Percentiles rank a stretch among this genome's conserved stretches.
Evolutionary conservation across 2,113 vertebrate genomes (phyloP).

Genomic region (Gobius niger): DNA sequence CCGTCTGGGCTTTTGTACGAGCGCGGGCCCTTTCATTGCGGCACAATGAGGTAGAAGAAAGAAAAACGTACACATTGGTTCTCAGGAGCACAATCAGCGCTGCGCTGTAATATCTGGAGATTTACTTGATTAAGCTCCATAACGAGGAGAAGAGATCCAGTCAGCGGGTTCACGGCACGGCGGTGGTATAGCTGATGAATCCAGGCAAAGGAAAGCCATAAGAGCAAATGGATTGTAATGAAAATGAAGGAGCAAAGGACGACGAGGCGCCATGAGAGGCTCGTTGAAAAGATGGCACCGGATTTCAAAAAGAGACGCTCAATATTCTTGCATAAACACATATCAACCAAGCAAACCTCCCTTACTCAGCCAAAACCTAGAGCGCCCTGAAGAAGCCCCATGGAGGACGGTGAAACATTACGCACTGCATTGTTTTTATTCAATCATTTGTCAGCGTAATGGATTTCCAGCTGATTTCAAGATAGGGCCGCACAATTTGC

Average conservation of each 20-base stretch:
- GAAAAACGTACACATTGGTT: constrained; percentile 25
- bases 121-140: constrained; percentile 33
- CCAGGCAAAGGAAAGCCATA: constrained; percentile 13
- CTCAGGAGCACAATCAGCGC: constrained; percentile 16
- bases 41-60: constrained; percentile 8
- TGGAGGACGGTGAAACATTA: no score
- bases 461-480: no score
- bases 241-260: neutral
- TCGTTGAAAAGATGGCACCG: neutral
- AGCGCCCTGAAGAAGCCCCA: no score
- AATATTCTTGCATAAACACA: no score
- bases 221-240: constrained; percentile 7
- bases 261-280: constrained; percentile 21
- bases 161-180: neutral
- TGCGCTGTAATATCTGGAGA: constrained; percentile 19
- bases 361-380: no score
- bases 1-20: constrained; percentile 11
- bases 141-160: constrained; percentile 16
- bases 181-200: constrained; percentile 18
- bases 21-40: constrained; percentile 23
- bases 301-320: neutral
- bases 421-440: no score
- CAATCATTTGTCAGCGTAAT: no score
- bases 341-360: no score
- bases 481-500: no score